Evolutionary conservation across 2,888 invertebrate species (phyloP).

Genomic region (Oegoconia quadripuncta): DNA sequence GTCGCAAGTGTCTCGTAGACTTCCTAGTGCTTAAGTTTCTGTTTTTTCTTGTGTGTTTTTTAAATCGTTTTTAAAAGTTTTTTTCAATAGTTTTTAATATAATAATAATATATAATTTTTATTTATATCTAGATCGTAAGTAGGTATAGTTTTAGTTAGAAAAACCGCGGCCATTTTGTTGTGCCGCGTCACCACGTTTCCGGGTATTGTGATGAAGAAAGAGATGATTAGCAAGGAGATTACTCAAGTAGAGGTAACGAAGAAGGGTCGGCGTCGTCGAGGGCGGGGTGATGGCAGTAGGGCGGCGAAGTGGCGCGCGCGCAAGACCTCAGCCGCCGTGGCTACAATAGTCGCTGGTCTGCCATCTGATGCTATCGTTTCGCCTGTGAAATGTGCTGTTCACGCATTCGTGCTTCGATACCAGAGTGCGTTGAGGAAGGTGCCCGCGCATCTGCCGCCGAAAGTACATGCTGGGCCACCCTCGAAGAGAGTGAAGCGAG

Average conservation of each 20-base stretch:
- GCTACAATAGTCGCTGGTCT: no score
- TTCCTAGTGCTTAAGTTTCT: constrained; percentile 27
- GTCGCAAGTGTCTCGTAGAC: constrained; percentile 38
- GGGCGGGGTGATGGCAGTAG: constrained; percentile 49
- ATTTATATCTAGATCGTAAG: no score
- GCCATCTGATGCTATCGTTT: constrained; percentile 27
- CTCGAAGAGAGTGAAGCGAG: constrained; percentile 63
- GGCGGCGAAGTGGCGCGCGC: constrained; percentile 47
- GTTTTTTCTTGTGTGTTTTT: constrained; percentile 20
- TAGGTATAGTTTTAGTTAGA: no score
- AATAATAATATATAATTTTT: no score
- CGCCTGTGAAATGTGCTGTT: constrained; percentile 62
- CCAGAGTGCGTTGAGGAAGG: constrained; percentile 59
- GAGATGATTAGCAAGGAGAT: constrained; percentile 54
- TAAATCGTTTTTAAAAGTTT: constrained; percentile 28
- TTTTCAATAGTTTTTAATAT: constrained; percentile 32
- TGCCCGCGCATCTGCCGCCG: constrained; percentile 63
- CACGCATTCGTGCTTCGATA: constrained; percentile 62
- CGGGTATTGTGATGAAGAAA: constrained; percentile 16
- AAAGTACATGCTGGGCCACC: constrained; percentile 62
- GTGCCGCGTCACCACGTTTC: constrained; percentile 27
- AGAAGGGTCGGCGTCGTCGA: constrained; percentile 45
- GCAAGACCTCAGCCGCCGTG: constrained; percentile 31
- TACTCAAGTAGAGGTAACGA: constrained; percentile 36
- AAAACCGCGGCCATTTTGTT: constrained; percentile 66